Evolutionary conservation across 2,888 invertebrate species (phyloP), one percentile per base, ranked within the genome.

Genomic region (Dasysyrphus albostriatus): DNA sequence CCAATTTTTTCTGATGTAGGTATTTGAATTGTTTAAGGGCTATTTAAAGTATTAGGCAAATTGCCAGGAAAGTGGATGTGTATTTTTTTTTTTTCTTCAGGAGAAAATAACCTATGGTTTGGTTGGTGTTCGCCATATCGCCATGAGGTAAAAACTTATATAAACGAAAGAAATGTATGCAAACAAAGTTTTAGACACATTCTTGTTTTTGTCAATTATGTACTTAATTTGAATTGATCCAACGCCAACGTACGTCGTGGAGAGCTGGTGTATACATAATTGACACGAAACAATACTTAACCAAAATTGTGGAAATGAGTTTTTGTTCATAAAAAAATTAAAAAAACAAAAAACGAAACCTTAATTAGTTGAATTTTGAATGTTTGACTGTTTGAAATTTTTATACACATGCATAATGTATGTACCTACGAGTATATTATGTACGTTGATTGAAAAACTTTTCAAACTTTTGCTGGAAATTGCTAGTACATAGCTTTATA

Each of bases 1-100:
- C 61, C 61, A n/a, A n/a, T 37, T 61, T 42, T 42, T 39, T 59
- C 61, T 61, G 14, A 39, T 61, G 49, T 3, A 49, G 49, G 34
- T 39, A 44, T 70, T 70, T 72, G 42, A 61, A 61, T 72, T 47
- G 56, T 65, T 67, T 65, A 24, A 58, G 58, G 56, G 73, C 37
- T 47, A 32, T 56, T 73, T 78, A 63, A 61, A 54, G 56, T 44
- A 61, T 78, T 63, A 78, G 14, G 63, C 49, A 63, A 63, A 59
- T 72, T 78, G 12, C 63, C 24, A 49, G 51, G 24, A 54, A 54
- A 54, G 39, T 54, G 54, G 49, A 59, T 58, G 16, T 37, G 10
- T 37, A 19, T 19, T 32, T 34, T 44, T 42, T 14, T 42, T 19
- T 12, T 34, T 39, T 32, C 14, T 3, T 54, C 1, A 39, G 14